These are phyloP conservation scores for Ginglymostoma cirratum DNA, from an alignment of 2,113 vertebrate genomes.

Conservation along the genomic window DNA sequence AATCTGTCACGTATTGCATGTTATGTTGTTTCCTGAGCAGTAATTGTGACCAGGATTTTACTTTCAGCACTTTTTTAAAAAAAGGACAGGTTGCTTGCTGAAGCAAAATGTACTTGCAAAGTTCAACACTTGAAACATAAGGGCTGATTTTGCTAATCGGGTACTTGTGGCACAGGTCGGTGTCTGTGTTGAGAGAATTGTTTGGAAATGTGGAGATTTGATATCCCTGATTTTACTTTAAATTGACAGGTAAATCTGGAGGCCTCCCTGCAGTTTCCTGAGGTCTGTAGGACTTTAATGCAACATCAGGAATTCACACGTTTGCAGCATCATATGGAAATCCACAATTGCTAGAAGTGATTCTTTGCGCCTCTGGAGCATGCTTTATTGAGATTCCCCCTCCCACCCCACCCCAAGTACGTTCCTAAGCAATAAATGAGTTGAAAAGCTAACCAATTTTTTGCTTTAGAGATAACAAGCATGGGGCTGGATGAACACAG, in stretches of 20 bases:
- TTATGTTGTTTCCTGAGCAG: neutral
- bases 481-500: too few species aligned
- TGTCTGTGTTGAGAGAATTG: neutral
- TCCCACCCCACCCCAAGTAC: too few species aligned
- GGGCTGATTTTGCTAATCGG: neutral
- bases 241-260: neutral
- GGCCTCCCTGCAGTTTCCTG: neutral
- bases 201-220: neutral
- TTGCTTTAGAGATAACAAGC: too few species aligned
- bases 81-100: neutral
- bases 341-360: neutral
- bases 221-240: neutral
- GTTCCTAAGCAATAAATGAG: too few species aligned
- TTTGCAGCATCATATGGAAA: neutral
- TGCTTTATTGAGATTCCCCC: too few species aligned
- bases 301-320: neutral
- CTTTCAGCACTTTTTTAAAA: neutral
- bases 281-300: neutral
- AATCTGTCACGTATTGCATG: slow-evolving; percentile 11
- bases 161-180: too few species aligned
- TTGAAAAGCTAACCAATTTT: too few species aligned
- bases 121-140: neutral
- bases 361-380: too few species aligned
- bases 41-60: neutral
- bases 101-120: neutral